These are phyloP conservation scores for Nibea albiflora DNA, from an alignment of 2,113 vertebrate genomes.

Conservation along the genomic window DNA sequence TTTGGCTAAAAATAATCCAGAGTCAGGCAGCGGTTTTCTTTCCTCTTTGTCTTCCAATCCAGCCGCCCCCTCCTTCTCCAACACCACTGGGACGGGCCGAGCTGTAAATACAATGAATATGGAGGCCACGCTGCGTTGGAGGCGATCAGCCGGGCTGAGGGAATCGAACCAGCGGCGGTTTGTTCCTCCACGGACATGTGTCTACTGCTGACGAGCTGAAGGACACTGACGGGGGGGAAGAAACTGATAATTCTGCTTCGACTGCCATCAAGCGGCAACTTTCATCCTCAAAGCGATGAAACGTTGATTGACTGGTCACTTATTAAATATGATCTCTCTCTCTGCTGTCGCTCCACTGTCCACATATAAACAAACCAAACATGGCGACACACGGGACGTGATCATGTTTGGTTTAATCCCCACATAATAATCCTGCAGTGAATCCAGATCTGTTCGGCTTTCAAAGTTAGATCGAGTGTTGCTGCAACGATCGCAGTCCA, in stretches of 20 bases:
- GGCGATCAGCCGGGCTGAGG: slow-evolving; percentile 46
- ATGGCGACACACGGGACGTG: too few relatives aligned
- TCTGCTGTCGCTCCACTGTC: too few relatives aligned
- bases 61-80: slow-evolving; percentile 9
- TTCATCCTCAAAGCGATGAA: not conserved
- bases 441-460: too few relatives aligned
- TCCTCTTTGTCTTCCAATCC: slow-evolving; percentile 47
- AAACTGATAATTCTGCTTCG: slow-evolving; percentile 8
- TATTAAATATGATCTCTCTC: too few relatives aligned
- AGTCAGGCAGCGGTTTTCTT: slow-evolving; percentile 44
- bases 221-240: slow-evolving; percentile 16
- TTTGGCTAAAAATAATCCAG: slow-evolving; percentile 82
- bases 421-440: too few relatives aligned
- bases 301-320: not conserved
- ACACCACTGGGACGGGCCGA: slow-evolving; percentile 35
- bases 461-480: too few relatives aligned
- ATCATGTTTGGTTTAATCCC: too few relatives aligned
- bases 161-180: slow-evolving; percentile 50
- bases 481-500: too few relatives aligned
- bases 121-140: slow-evolving; percentile 46
- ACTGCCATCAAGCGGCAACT: slow-evolving; percentile 32
- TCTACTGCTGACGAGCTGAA: slow-evolving; percentile 39
- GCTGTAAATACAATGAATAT: slow-evolving; percentile 46
- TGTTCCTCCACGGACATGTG: slow-evolving; percentile 22
- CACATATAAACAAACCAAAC: too few relatives aligned